These are phyloP conservation scores for Gibbula magus DNA, from an alignment of 2,888 invertebrate species.

Conservation along the genomic window DNA sequence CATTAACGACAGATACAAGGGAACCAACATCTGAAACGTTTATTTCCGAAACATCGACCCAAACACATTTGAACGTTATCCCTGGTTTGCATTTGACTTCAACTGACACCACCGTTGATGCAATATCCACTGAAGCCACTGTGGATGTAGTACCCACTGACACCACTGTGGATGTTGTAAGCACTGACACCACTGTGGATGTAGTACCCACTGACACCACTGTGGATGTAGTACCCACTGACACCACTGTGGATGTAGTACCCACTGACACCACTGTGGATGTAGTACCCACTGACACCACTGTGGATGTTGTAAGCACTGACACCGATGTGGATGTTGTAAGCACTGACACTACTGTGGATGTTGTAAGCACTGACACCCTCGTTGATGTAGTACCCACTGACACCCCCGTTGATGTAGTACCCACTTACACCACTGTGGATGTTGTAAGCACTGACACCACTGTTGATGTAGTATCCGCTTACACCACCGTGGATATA, in stretches of 20 bases:
- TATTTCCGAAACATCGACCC: no score
- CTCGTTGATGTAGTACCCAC: neutral
- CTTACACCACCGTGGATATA: no score
- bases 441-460: neutral
- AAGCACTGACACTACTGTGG: neutral
- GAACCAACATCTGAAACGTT: no score
- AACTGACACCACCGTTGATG: neutral
- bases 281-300: neutral
- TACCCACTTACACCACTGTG: no score
- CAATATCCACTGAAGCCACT: neutral
- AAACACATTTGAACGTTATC: no score
- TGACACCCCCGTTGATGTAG: no score
- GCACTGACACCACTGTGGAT: neutral
- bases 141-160: no score
- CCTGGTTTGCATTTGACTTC: no score
- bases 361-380: neutral
- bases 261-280: neutral
- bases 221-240: no score
- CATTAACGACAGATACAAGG: no score
- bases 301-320: neutral
- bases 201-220: neutral
- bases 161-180: neutral
- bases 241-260: neutral
- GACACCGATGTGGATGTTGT: no score
- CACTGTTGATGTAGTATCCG: neutral